Base-by-base conservation (phyloP, 2,113 vertebrate species). In the Trematocara macrostoma region DNA sequence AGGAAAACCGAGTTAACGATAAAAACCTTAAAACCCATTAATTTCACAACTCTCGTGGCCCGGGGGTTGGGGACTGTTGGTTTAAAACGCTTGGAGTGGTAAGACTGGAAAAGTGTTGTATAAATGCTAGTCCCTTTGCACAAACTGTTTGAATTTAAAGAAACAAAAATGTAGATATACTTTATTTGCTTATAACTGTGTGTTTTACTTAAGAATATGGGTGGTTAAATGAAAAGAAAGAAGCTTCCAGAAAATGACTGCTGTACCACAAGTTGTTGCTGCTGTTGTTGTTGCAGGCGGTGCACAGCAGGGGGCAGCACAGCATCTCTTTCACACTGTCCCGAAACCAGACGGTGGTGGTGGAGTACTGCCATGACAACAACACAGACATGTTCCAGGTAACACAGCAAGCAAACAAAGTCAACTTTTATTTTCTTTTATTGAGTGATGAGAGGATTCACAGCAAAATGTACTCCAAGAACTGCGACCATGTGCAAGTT, bases 301-400 rank as follows among this genome's bases (percentile, higher is more conserved):
- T 99, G 92, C 98, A 98, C 97, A 98, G 97, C 93, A 99, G 97
- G 96, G 97, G 98, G 91, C 98, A 99, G 89, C 99, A 99, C 96
- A 99, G 99, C 79, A 98, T 99, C 93, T 99, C 98, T 14, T 99
- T 98, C 92, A 99, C 98, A 0, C 93, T 99, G 52, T 99, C 99
- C 89, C 97, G 99, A 83, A 99, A 96, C 90, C 99, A 99, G 95
- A 99, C 98, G 0, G 98, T 99, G 88, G 97, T 99, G 87, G 99
- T 99, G 90, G 99, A 99, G 88, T 99, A 99, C 85, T 98, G 97
- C 55, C 98, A 99, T 40, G 98, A 99, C 89, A 97, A 97, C 92
- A 97, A 98, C 74, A 99, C 97, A 5, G 98, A 99, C 94, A 99
- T 99, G 98, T 99, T 99, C 95, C 98, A 99, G 98, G 99, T 99